A percentile compares a stretch with the other conserved stretches of the same genome.
These are phyloP conservation scores for Orientallactaga bullata DNA, from an alignment of 2,113 vertebrate genomes.

Conservation along the genomic window DNA sequence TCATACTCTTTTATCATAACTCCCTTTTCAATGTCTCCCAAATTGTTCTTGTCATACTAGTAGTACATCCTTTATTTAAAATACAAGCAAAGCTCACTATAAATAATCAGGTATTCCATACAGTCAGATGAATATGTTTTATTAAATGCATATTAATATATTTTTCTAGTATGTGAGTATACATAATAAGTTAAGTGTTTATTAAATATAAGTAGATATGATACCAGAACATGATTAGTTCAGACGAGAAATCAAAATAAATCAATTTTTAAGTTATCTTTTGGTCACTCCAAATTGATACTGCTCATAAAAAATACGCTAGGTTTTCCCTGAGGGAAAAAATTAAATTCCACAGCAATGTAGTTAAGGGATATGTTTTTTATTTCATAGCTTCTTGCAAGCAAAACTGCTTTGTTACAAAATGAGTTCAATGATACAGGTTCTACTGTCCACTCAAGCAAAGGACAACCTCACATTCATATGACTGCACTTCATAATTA, in stretches of 20 bases:
- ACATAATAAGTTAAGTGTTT: conserved; percentile 86
- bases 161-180: conserved; percentile 83
- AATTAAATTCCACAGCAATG: conserved; percentile 88
- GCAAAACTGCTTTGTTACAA: conserved; percentile 97
- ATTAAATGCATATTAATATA: conserved; percentile 87
- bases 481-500: conserved; percentile 92
- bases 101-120: conserved; percentile 78
- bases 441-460: conserved; percentile 95
- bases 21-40: neutral
- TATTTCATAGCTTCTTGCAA: conserved; percentile 94
- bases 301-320: conserved; percentile 81
- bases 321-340: conserved; percentile 79
- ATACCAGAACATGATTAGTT: conserved; percentile 84
- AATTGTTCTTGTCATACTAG: neutral
- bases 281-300: conserved; percentile 84
- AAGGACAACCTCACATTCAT: conserved; percentile 94
- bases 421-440: conserved; percentile 93
- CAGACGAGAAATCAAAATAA: conserved; percentile 86
- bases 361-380: conserved; percentile 89
- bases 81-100: conserved; percentile 66
- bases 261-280: conserved; percentile 79
- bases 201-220: conserved; percentile 85
- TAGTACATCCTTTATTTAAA: conserved; percentile 48
- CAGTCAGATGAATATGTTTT: conserved; percentile 86
- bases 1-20: neutral